phyloP scores from a whole-genome alignment of 1,140 invertebrate genomes.

The Heliothis virescens region DNA sequence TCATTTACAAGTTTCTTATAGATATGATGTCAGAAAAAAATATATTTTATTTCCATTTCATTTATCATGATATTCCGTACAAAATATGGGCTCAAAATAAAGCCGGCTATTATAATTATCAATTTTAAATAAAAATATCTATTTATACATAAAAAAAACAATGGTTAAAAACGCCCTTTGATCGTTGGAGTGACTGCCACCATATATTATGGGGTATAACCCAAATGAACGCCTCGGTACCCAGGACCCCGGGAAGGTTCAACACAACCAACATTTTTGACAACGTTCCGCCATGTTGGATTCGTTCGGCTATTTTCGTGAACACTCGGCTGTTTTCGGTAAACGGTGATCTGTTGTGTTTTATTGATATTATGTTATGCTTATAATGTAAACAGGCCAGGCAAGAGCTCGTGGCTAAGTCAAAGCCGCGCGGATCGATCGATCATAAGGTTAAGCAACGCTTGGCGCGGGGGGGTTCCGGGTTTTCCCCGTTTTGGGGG shows the following conservation, averaged over 20 bases:
- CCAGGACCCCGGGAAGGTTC: conserved; percentile 16
- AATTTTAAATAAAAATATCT: conserved; percentile 14
- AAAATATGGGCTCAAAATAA: conserved; percentile 1
- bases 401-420: too few species aligned
- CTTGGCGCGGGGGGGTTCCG: too few species aligned
- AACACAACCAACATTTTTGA: conserved; percentile 14
- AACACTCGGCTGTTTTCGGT: conserved; percentile 4
- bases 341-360: not conserved
- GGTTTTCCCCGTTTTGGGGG: too few species aligned
- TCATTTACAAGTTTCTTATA: too few species aligned
- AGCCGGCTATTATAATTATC: not conserved
- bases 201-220: conserved; percentile 8
- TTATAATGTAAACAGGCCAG: too few species aligned
- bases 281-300: conserved; percentile 22
- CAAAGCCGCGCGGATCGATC: too few species aligned
- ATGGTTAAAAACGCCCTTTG: conserved; percentile 13
- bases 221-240: conserved; percentile 20
- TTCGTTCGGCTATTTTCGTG: conserved; percentile 24
- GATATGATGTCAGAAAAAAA: too few species aligned
- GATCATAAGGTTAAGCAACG: too few species aligned
- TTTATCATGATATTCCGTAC: not conserved
- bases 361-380: not conserved
- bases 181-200: conserved; percentile 7
- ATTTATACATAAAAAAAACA: conserved; percentile 27
- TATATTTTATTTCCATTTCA: too few species aligned